phyloP scores from a whole-genome alignment of 2,113 vertebrate species.

The Prunella fulvescens region DNA sequence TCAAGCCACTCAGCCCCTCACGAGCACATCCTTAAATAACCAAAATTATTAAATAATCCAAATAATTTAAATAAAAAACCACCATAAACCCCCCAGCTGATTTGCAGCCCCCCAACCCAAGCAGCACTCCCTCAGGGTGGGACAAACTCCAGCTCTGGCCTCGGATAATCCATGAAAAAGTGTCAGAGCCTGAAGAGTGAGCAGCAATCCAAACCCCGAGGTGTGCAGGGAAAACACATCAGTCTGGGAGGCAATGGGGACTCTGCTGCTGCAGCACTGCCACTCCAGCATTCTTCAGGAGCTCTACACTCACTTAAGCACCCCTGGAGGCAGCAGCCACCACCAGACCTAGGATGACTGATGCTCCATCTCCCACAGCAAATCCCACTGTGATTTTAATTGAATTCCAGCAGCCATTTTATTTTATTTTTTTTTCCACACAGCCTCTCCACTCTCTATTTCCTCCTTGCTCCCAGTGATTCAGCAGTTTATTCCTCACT shows the following conservation, averaged over 20 bases:
- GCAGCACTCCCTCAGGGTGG: background rate
- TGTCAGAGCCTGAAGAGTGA: accelerated
- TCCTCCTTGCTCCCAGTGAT: background rate
- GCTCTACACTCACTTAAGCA: background rate
- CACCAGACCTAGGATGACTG: background rate
- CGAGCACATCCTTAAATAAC: accelerated
- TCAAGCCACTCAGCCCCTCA: background rate
- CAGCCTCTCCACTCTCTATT: background rate
- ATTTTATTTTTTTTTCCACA: background rate
- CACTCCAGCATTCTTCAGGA: background rate
- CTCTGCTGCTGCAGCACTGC: background rate
- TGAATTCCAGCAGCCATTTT: background rate
- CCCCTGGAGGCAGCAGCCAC: background rate
- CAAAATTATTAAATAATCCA: background rate
- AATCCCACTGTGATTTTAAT: conserved; percentile 9
- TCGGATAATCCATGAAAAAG: background rate
- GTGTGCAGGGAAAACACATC: background rate
- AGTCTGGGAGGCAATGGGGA: background rate
- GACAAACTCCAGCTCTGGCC: accelerated
- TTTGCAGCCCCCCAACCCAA: background rate
- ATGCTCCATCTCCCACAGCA: background rate
- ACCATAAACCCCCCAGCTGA: accelerated
- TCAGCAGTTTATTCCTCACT: conserved; percentile 21
- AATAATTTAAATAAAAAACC: background rate
- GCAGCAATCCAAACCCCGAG: background rate